Evolutionary conservation across 2,113 vertebrate species (phyloP), one percentile per base, ranked within the genome.

Genomic region (Chloebia gouldiae): DNA sequence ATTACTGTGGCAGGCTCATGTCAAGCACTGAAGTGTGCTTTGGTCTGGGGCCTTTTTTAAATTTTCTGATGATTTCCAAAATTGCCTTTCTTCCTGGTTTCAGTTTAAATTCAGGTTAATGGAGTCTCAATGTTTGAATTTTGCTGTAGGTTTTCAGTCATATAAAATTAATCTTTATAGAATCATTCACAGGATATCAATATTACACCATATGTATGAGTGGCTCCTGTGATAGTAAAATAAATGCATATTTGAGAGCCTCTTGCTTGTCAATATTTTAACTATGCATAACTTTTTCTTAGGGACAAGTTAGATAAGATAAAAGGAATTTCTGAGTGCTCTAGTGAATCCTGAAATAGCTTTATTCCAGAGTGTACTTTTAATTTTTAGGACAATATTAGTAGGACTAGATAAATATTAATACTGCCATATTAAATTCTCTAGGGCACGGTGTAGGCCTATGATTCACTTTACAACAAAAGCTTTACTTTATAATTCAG

Each of bases 21-120:
- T 51, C n/a, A 83, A 90, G 72, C 75, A 65, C 8, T 18, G 7
- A 92, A 20, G 6, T 20, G 5, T 37, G 33, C 21, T 56, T 51
- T 37, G 4, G 4, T 25, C 56, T 42, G 35, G 3, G 4, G 2
- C 1, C 4, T 1, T 50, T 91, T 93, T 22, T 2, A 2, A 82
- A 27, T 50, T 90, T 51, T 53, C 8, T 72, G 23, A 57, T 83
- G 13, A 15, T 47, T 94, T 86, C 25, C 21, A 90, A 89, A 87
- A 59, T 47, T 79, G 20, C 2, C 68, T 92, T 90, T 90, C 25
- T 65, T 81, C 28, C n/a, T 76, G 9, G 13, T 85, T 39, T 94
- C 37, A 81, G 28, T 96, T 89, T 81, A 71, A 83, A 87, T 69
- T 91, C 50, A 59, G 24, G 28, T 71, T 56, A 86, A 79, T 70